A percentile compares a stretch with the other conserved stretches of the same genome.
Conservation (phyloP, 2,113 vertebrate genomes). For the Panthera tigris region DNA sequence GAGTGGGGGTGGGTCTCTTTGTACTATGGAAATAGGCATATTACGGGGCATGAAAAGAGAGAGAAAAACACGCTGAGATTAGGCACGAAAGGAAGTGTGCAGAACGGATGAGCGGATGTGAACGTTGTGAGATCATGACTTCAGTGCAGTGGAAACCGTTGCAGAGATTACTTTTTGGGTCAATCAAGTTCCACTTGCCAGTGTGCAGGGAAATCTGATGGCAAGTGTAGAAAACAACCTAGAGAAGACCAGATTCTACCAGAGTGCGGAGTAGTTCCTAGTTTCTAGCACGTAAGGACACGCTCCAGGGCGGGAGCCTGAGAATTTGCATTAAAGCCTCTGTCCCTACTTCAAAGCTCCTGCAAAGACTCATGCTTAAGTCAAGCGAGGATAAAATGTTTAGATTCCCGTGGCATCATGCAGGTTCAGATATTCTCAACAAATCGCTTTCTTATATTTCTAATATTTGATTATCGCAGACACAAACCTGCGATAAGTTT, state of each 20-base stretch:
- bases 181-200: too few species aligned
- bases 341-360: neutral
- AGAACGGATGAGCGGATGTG: too few species aligned
- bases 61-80: neutral
- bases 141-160: neutral
- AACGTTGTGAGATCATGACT: neutral
- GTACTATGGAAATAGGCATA: neutral
- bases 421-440: neutral
- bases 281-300: neutral
- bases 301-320: too few species aligned
- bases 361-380: neutral
- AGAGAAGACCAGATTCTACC: neutral
- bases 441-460: neutral
- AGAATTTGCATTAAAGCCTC: neutral
- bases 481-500: neutral
- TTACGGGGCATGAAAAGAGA: neutral
- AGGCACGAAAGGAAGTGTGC: too few species aligned
- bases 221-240: neutral
- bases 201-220: neutral
- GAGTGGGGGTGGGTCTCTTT: neutral
- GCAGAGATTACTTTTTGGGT: too few species aligned
- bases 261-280: accelerated
- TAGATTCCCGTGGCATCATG: neutral
- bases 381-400: too few species aligned
- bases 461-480: neutral